Evolutionary conservation across 2,888 invertebrate species (phyloP).

Genomic region (Hydraecia micacea): DNA sequence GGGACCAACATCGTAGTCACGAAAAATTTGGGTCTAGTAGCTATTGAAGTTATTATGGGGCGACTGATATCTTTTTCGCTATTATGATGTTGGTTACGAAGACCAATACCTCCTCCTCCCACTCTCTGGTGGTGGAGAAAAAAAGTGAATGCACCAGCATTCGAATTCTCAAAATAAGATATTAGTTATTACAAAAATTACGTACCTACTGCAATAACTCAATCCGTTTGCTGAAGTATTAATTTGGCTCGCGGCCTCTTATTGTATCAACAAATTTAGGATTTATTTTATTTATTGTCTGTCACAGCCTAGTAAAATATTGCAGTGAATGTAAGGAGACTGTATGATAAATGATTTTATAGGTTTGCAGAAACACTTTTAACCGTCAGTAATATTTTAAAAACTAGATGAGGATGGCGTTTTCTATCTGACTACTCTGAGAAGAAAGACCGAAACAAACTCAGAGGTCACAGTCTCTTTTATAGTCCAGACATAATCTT

Average conservation of each 20-base stretch:
- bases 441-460: background rate
- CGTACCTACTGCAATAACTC: background rate
- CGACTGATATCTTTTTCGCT: background rate
- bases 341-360: background rate
- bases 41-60: too few species aligned
- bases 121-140: background rate
- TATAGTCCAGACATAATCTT: background rate
- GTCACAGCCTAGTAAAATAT: background rate
- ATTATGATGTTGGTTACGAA: background rate
- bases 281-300: background rate
- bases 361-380: background rate
- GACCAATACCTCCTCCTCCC: background rate
- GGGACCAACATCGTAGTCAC: background rate
- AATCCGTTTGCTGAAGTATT: background rate
- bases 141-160: background rate
- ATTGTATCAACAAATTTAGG: conserved; percentile 9
- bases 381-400: background rate
- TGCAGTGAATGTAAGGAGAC: background rate
- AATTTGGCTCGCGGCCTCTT: background rate
- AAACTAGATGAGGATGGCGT: background rate
- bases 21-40: background rate
- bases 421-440: background rate
- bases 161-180: background rate
- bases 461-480: too few species aligned
- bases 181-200: background rate